Evolutionary conservation across 2,888 invertebrate species (phyloP).

Genomic region (Hypomecis atomaria): DNA sequence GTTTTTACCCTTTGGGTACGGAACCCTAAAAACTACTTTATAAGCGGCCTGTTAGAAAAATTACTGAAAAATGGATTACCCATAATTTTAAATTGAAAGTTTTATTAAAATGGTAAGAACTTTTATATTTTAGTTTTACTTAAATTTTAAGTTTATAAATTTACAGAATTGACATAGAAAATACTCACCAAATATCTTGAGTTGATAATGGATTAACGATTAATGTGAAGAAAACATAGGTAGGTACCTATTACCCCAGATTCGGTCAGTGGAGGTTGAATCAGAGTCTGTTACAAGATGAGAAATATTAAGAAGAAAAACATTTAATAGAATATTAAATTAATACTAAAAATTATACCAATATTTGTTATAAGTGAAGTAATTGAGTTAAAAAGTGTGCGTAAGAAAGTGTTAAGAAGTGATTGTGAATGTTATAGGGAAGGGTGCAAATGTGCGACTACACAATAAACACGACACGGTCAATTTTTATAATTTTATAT

Average conservation of each 20-base stretch:
- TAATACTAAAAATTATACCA: conserved; percentile 52
- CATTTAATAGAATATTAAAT: conserved; percentile 15
- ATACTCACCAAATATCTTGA: conserved; percentile 32
- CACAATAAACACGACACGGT: conserved; percentile 66
- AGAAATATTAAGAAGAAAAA: conserved; percentile 14
- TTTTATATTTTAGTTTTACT: background rate
- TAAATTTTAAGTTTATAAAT: background rate
- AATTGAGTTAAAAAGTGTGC: conserved; percentile 52
- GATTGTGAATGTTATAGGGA: conserved; percentile 69
- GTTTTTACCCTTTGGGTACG: too few relatives aligned
- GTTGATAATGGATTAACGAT: background rate
- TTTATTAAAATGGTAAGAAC: background rate
- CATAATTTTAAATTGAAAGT: too few relatives aligned
- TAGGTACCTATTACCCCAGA: conserved; percentile 37
- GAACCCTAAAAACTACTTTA: too few relatives aligned
- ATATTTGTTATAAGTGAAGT: conserved; percentile 64
- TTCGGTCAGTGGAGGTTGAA: conserved; percentile 37
- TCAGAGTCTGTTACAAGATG: conserved; percentile 15
- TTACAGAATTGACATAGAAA: background rate
- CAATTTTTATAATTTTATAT: conserved; percentile 75
- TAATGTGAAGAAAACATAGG: conserved; percentile 31
- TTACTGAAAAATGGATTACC: too few relatives aligned
- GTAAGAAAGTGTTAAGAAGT: conserved; percentile 57
- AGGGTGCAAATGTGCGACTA: conserved; percentile 69
- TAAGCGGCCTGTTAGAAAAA: too few relatives aligned